Evolutionary conservation across 2,888 invertebrate genomes (phyloP), one percentile per base, ranked within the genome.

Genomic region (Parapristionchus giblindavisi): DNA sequence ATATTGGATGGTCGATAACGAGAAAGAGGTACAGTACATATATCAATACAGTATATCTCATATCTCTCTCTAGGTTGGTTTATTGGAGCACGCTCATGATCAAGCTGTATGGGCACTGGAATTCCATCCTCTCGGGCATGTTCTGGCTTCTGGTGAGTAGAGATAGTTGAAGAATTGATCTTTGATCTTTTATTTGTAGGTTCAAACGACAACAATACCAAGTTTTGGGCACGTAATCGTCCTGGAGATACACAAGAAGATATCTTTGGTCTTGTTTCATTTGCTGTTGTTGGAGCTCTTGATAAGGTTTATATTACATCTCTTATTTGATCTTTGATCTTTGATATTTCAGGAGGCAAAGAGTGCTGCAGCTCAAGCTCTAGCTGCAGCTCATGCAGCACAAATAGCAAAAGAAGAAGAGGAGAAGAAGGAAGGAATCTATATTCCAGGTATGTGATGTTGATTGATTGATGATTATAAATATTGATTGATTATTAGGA

Each of bases 61-160:
- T 6, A 27, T 43, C 14, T 75, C 60, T 48, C 66, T 76, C 75
- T 80, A 83, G 61, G 94, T 99, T 51, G 98, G 98, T 27, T 93
- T 94, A 27, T 96, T 99, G 87, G 98, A 99, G 90, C 94, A 96
- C 87, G 99, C 99, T 2, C 99, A 99, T 89, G 99, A 99, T 89
- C 87, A 87, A 77, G 85, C 87, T 88, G 96, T 99, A 3, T 99
- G 99, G 99, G 95, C 96, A 21, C 91, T 99, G 88, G 96, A 96
- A 40, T 99, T 99, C 99, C 99, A 99, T 91, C 99, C 99, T 0
- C 90, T 99, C 27, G 99, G 99, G 0, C 99, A 99, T 88, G 98
- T 99, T 85, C 91, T 99, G 43, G 97, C 96, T 87, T 96, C 98
- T 3, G 99, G 86, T 75, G 4, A 29, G 71, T 38, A 17, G 56